phyloP scores from a whole-genome alignment of 2,113 vertebrate genomes.

The Chaetodon trifascialis region DNA sequence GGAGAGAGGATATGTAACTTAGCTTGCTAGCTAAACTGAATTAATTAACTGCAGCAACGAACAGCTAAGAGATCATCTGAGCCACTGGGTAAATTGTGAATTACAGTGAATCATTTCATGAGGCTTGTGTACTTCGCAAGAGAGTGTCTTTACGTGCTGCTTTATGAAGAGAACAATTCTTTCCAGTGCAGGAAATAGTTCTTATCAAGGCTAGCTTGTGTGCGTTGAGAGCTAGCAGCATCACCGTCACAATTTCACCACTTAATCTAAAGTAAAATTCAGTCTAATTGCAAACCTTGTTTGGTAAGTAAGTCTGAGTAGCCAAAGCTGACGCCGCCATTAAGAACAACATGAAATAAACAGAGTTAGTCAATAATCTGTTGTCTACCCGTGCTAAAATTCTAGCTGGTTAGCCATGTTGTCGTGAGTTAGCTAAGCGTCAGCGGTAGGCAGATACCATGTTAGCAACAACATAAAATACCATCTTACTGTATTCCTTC shows the following conservation, averaged over 20 bases:
- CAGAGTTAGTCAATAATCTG: not conserved
- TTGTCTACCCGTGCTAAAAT: constrained; percentile 10
- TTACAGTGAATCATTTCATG: not conserved
- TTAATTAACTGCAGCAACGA: not conserved
- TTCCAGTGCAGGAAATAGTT: constrained; percentile 40
- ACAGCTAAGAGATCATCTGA: not conserved
- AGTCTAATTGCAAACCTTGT: not conserved
- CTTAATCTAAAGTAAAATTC: not conserved
- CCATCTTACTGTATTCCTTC: not conserved
- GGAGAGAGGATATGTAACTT: not conserved
- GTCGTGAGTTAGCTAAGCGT: constrained; percentile 46
- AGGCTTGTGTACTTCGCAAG: not conserved
- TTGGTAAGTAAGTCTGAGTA: rapidly evolving
- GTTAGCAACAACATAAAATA: constrained; percentile 41
- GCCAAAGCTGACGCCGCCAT: rapidly evolving
- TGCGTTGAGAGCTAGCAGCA: constrained; percentile 8
- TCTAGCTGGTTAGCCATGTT: constrained; percentile 67
- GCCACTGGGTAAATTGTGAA: too few species aligned
- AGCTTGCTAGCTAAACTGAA: not conserved
- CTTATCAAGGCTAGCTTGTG: constrained; percentile 18
- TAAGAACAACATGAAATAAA: not conserved
- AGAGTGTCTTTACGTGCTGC: rapidly evolving
- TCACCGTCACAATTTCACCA: not conserved
- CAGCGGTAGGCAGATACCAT: constrained; percentile 4
- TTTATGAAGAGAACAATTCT: not conserved